phyloP scores from a whole-genome alignment of 2,888 invertebrate species.

The Drosophila mimica region DNA sequence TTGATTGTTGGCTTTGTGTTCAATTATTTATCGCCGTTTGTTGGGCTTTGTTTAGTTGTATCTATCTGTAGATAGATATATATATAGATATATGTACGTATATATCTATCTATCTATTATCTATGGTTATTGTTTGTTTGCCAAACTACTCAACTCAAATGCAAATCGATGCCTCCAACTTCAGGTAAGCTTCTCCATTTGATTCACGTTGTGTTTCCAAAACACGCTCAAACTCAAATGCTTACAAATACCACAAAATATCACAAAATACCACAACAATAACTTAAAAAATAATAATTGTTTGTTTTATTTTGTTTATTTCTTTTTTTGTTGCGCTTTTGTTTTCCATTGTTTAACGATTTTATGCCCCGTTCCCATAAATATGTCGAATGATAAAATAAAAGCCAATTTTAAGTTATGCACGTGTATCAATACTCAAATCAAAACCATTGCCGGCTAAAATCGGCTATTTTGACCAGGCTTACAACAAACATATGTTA shows the following conservation, averaged over 20 bases:
- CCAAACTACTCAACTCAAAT: constrained; percentile 39
- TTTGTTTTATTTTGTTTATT: constrained; percentile 2
- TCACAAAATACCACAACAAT: constrained; percentile 21
- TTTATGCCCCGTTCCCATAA: constrained; percentile 26
- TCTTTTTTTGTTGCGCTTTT: constrained; percentile 21
- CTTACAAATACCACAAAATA: constrained; percentile 16
- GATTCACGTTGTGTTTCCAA: constrained; percentile 22
- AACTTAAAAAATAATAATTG: constrained; percentile 17
- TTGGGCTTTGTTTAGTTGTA: background rate
- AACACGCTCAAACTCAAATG: constrained; percentile 4
- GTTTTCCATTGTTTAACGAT: constrained; percentile 29
- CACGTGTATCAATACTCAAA: background rate
- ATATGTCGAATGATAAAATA: constrained; percentile 1
- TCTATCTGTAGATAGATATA: background rate
- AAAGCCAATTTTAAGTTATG: background rate
- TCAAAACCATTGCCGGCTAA: background rate
- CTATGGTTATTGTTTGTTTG: constrained; percentile 20
- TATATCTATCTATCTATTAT: background rate
- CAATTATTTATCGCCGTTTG: constrained; percentile 20
- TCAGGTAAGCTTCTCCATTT: constrained; percentile 28
- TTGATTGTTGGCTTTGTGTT: constrained; percentile 50
- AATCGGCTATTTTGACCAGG: background rate
- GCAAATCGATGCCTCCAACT: constrained; percentile 42
- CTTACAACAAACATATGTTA: background rate
- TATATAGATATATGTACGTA: too few relatives aligned